Conservation (phyloP, 2,888 invertebrate genomes). For the Hemithea aestivaria region DNA sequence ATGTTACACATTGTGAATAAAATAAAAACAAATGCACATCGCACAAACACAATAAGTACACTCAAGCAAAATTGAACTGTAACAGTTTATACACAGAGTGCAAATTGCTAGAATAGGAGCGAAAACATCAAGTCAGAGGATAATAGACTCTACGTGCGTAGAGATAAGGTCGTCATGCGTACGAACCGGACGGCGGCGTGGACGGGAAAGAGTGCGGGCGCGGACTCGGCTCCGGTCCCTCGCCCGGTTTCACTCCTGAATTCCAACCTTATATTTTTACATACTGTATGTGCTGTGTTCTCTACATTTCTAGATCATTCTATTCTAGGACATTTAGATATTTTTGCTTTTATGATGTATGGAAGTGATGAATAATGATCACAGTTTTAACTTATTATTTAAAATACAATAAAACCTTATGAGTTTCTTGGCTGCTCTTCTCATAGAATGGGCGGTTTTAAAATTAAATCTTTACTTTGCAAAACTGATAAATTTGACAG, state of each 20-base stretch:
- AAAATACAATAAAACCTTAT: too few relatives aligned
- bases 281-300: background rate
- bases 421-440: too few relatives aligned
- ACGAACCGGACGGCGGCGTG: conserved; percentile 81
- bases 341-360: background rate
- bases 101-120: background rate
- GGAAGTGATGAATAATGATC: too few relatives aligned
- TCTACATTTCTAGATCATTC: too few relatives aligned
- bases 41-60: too few relatives aligned
- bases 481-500: too few relatives aligned
- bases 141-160: conserved; percentile 18
- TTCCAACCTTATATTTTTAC: conserved; percentile 1
- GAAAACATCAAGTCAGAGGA: conserved; percentile 1
- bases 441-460: too few relatives aligned
- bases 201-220: conserved; percentile 76
- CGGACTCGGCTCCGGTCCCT: conserved; percentile 44
- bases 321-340: background rate
- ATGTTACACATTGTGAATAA: too few relatives aligned
- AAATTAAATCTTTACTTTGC: too few relatives aligned
- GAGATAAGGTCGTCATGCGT: conserved; percentile 30
- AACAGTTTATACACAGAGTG: conserved; percentile 6
- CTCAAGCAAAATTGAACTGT: background rate
- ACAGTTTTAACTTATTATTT: too few relatives aligned
- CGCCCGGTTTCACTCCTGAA: conserved; percentile 27
- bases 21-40: too few relatives aligned